Evolutionary conservation across 35 echinoderm and acorn worm genomes (phyloP).

Genomic region (Apostichopus californicus): DNA sequence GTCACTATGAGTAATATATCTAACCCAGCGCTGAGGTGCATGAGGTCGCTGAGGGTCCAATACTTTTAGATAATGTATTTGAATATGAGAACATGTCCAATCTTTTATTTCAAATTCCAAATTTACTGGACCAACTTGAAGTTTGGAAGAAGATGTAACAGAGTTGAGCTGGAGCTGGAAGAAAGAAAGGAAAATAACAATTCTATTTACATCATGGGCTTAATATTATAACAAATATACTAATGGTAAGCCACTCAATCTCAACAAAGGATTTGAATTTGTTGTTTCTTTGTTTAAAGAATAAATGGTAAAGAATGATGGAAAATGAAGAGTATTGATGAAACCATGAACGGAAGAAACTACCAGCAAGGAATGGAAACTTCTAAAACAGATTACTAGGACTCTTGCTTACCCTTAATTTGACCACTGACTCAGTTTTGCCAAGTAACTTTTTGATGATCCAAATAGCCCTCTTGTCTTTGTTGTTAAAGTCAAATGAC

Average conservation of each 20-base stretch:
- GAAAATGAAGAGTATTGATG: not conserved
- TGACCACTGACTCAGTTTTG: slow-evolving; percentile 44
- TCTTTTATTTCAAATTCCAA: slow-evolving; percentile 93
- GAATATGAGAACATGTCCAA: slow-evolving; percentile 76
- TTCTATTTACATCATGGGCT: not conserved
- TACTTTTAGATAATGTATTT: slow-evolving; percentile 76
- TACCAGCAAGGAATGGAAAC: too few relatives aligned
- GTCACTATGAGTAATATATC: slow-evolving; percentile 84
- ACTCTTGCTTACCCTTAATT: slow-evolving; percentile 69
- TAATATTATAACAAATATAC: not conserved
- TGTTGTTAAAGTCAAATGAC: slow-evolving; percentile 59
- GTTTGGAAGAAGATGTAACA: slow-evolving; percentile 29
- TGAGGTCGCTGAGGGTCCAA: slow-evolving; percentile 88
- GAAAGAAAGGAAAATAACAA: not conserved
- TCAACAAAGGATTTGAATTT: not conserved
- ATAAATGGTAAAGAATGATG: not conserved
- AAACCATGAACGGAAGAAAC: not conserved
- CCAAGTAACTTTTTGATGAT: slow-evolving; percentile 84
- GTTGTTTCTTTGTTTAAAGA: not conserved
- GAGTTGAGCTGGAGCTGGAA: not conserved
- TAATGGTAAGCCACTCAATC: too few relatives aligned
- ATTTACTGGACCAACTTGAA: slow-evolving; percentile 80
- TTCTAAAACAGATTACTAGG: not conserved
- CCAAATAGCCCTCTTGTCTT: slow-evolving; percentile 75
- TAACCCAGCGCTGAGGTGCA: slow-evolving; percentile 85